Evolutionary conservation across 1,140 invertebrate genomes (phyloP), one percentile per base, ranked within the genome.

Genomic region (Drosophila biarmipes): DNA sequence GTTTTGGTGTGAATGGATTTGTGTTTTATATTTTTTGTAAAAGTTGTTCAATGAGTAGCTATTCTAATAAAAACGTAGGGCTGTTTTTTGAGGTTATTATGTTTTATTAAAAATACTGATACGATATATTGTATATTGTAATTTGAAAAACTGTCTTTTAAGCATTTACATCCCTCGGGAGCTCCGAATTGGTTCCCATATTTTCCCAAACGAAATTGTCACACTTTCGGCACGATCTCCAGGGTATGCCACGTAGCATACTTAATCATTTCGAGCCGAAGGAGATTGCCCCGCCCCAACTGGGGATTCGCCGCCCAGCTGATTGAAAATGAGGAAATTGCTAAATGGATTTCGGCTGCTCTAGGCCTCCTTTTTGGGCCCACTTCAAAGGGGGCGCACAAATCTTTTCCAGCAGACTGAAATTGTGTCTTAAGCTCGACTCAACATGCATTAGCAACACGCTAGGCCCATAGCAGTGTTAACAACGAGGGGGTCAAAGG

Each of bases 341-440:
- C 37, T 69, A 82, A 82, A 78, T 84, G 79, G 80, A 78, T 72
- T 73, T 73, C 68, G 53, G 52, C 52, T 57, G 54, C 38, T 42
- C 68, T 62, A 49, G 55, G 51, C 51, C 37, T 29, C 19, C n/a
- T 29, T 53, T 53, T 57, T 48, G 59, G 49, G 38, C 48, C 48
- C 73, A 87, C 82, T 72, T 87, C 71, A 79, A 87, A 78, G 55
- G 54, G 49, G 68, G 53, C 38, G 46, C 49, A 46, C 54, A 89
- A 86, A 80, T 74, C 58, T 66, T 63, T 80, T 58, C 63, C 46
- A 80, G 84, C 61, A 53, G 71, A 72, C 74, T 79, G 52, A 79
- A 87, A 87, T 89, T 87, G 79, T 87, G 80, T 80, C 84, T 89
- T 87, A 87, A 87, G 84, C 84, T 71, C 73, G 72, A 87, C 84